These are phyloP conservation scores for Phengaris alcon DNA, from an alignment of 2,888 invertebrate species.

Conservation along the genomic window DNA sequence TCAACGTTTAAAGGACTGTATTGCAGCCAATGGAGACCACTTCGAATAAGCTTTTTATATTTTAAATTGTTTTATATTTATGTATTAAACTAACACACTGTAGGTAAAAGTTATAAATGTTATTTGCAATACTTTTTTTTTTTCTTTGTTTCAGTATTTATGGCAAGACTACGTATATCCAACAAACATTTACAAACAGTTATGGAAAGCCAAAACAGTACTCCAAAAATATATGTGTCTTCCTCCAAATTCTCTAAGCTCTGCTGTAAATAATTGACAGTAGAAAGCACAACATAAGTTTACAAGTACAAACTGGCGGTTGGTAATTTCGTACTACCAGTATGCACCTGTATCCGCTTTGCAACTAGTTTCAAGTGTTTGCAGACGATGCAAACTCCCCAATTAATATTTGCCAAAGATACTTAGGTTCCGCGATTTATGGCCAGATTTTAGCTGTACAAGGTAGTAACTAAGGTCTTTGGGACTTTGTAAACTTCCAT, in stretches of 20 bases:
- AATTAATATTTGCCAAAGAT: conserved; percentile 67
- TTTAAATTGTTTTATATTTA: too few species aligned
- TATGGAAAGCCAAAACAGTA: too few species aligned
- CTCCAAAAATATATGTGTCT: neutral
- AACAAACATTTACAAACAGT: too few species aligned
- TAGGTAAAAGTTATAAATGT: too few species aligned
- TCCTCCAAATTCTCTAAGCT: neutral
- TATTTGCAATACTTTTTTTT: too few species aligned
- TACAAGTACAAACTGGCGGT: conserved; percentile 17
- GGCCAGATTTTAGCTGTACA: neutral
- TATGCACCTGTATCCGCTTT: conserved; percentile 26
- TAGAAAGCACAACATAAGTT: conserved; percentile 34
- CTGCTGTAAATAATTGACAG: conserved; percentile 2
- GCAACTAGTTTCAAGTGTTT: conserved; percentile 33
- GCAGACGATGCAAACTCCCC: conserved; percentile 39
- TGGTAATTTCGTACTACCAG: conserved; percentile 20
- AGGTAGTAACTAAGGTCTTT: neutral
- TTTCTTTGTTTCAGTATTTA: too few species aligned
- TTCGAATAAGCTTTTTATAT: too few species aligned
- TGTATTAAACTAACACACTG: too few species aligned
- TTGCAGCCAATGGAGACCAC: too few species aligned
- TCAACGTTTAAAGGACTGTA: too few species aligned
- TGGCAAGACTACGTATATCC: too few species aligned
- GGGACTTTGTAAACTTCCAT: neutral
- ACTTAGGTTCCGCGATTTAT: conserved; percentile 43